phyloP scores from a whole-genome alignment of 2,888 invertebrate species.

The Lutraria lutraria region DNA sequence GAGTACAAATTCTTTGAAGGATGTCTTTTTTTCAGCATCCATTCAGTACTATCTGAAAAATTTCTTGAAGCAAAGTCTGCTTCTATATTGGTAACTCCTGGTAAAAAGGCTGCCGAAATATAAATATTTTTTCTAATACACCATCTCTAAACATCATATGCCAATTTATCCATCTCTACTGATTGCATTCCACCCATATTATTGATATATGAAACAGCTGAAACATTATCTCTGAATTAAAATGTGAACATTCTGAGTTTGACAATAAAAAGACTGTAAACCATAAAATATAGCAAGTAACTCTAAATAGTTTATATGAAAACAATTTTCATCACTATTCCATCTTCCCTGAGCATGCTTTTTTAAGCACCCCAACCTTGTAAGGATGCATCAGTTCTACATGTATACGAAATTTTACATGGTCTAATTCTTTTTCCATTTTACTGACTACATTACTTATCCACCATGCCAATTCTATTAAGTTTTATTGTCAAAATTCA shows the following conservation, averaged over 20 bases:
- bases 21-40: slow-evolving; percentile 23
- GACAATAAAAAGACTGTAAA: slow-evolving; percentile 5
- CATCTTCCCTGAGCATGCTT: slow-evolving; percentile 43
- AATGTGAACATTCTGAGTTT: slow-evolving; percentile 22
- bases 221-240: slow-evolving; percentile 42
- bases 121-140: not conserved
- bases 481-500: not conserved
- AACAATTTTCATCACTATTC: not conserved
- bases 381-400: not conserved
- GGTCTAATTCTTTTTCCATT: not conserved
- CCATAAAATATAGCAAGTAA: slow-evolving; percentile 40
- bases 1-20: slow-evolving; percentile 26
- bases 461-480: slow-evolving; percentile 24
- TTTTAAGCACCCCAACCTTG: slow-evolving; percentile 26
- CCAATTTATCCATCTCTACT: not conserved
- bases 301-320: slow-evolving; percentile 43
- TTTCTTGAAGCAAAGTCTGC: slow-evolving; percentile 34
- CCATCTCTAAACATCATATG: not conserved
- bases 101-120: not conserved
- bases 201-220: slow-evolving; percentile 50
- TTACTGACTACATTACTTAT: not conserved
- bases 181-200: slow-evolving; percentile 50
- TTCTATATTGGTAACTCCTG: not conserved
- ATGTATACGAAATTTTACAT: not conserved
- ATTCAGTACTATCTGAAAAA: slow-evolving; percentile 25